These are phyloP conservation scores for Passer montanus DNA, from an alignment of 2,113 vertebrate species.

Conservation along the genomic window DNA sequence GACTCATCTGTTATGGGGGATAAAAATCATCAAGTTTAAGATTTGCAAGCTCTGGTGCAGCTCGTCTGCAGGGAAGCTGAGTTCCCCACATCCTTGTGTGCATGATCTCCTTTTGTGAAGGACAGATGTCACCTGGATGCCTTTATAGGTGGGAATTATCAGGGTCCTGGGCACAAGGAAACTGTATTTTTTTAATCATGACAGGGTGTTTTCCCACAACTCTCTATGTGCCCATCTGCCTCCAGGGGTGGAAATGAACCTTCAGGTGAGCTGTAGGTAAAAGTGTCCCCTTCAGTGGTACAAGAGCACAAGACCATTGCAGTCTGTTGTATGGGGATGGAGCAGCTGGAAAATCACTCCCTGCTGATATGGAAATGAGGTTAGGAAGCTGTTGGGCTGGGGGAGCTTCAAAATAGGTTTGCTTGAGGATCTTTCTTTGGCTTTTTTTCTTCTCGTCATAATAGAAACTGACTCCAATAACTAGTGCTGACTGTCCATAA, in stretches of 20 bases:
- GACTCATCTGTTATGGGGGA: background rate
- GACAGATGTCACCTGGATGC: background rate
- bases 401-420: background rate
- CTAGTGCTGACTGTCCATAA: background rate
- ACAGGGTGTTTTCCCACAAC: background rate
- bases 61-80: background rate
- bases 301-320: background rate
- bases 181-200: accelerated
- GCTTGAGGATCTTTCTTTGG: background rate
- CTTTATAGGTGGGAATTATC: background rate
- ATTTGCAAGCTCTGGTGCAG: background rate
- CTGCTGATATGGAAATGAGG: background rate
- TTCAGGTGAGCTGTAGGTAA: background rate
- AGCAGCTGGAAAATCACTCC: background rate
- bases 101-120: background rate
- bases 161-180: background rate
- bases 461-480: background rate
- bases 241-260: background rate
- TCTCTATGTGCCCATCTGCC: accelerated
- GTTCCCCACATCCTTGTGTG: background rate
- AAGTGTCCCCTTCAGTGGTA: background rate
- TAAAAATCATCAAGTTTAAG: background rate
- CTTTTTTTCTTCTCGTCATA: background rate
- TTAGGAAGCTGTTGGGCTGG: background rate
- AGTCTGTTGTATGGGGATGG: background rate